These are phyloP conservation scores for Urophycis tenuis DNA, from an alignment of 2,797 vertebrate genomes.

Conservation along the genomic window DNA sequence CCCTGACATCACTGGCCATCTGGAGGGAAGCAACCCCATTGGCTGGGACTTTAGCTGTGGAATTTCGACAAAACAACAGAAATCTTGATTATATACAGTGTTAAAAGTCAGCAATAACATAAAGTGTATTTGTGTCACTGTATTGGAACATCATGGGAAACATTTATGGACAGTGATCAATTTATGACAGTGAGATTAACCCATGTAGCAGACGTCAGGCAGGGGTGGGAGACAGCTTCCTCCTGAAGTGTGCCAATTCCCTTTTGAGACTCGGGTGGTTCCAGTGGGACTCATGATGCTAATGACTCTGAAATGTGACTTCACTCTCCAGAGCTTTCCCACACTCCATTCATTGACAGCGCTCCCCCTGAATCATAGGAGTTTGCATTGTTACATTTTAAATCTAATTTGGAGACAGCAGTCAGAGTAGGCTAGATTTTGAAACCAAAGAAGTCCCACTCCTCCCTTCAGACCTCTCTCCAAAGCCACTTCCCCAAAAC, in stretches of 20 bases:
- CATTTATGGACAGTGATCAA: not conserved
- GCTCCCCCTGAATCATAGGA: constrained; percentile 30
- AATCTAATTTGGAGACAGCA: not conserved
- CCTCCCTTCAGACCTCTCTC: no score
- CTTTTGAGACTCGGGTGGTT: constrained; percentile 38
- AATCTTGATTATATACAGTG: not conserved
- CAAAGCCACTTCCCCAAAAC: no score
- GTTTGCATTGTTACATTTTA: constrained; percentile 42
- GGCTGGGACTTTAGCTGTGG: not conserved
- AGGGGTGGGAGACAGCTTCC: constrained; percentile 3
- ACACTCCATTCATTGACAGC: constrained; percentile 30
- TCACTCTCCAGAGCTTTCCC: constrained; percentile 52
- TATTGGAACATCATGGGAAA: not conserved
- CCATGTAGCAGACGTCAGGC: not conserved
- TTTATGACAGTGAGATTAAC: no score
- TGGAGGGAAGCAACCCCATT: constrained; percentile 7
- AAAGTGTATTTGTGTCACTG: not conserved
- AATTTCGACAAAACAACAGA: not conserved
- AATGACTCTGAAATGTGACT: constrained; percentile 63
- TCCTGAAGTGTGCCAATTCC: constrained; percentile 39
- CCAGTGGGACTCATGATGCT: constrained; percentile 40
- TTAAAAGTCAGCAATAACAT: not conserved
- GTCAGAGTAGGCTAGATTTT: no score
- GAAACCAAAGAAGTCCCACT: no score
- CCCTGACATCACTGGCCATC: constrained; percentile 17